Evolutionary conservation across 2,113 vertebrate species (phyloP).

Genomic region (Hypanus sabinus): DNA sequence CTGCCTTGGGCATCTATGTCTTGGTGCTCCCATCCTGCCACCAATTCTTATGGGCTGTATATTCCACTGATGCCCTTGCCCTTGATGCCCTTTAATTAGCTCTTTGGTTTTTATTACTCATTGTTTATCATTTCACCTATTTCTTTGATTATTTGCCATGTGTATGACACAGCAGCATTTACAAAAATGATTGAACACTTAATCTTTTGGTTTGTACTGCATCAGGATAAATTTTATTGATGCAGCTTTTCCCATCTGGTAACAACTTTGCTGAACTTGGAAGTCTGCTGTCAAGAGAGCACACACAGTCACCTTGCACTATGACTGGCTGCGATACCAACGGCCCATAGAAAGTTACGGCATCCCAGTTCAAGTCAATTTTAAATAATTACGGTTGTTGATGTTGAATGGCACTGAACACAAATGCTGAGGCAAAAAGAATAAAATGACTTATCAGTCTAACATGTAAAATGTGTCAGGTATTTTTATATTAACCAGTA

Average conservation of each 20-base stretch:
- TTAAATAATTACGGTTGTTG: background rate
- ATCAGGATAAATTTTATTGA: background rate
- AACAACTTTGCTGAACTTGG: background rate
- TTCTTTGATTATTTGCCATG: background rate
- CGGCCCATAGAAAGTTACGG: background rate
- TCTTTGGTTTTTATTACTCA: background rate
- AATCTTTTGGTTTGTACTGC: background rate
- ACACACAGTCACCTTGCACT: background rate
- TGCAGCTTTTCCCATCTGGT: background rate
- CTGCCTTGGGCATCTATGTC: background rate
- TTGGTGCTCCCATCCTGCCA: background rate
- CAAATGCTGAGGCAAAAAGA: background rate
- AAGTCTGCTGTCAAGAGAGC: background rate
- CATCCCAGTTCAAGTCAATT: slow-evolving; percentile 21
- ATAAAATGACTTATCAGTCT: background rate
- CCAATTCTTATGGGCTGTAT: background rate
- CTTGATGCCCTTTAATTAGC: background rate
- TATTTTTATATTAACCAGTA: slow-evolving; percentile 10
- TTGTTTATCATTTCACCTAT: background rate
- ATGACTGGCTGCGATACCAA: slow-evolving; percentile 22
- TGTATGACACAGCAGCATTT: background rate
- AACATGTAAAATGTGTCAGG: background rate
- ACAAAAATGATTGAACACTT: background rate
- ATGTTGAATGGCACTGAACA: slow-evolving; percentile 15
- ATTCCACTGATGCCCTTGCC: background rate